Evolutionary conservation across 2,888 invertebrate species (phyloP).

Genomic region (Oscheius sp.): DNA sequence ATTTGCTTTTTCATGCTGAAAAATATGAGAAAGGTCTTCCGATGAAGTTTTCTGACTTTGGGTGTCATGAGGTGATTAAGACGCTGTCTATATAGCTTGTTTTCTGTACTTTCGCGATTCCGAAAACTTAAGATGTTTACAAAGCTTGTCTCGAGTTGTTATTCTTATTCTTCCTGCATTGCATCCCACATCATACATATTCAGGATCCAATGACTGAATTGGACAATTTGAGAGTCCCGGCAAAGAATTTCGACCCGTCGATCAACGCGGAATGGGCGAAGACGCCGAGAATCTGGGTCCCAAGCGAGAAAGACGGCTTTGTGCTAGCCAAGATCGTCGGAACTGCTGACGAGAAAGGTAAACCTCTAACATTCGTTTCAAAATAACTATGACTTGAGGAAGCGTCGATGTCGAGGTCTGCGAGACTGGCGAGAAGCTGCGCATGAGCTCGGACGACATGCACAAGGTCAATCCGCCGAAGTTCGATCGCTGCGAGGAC

Average conservation of each 20-base stretch:
- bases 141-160: too few species aligned
- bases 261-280: constrained; percentile 98
- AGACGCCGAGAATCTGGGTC: constrained; percentile 97
- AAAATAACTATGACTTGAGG: constrained; percentile 21
- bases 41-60: too few species aligned
- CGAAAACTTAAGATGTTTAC: too few species aligned
- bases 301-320: constrained; percentile 88
- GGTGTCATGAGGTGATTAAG: too few species aligned
- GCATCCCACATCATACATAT: too few species aligned
- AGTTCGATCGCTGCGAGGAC: constrained; percentile 99
- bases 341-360: constrained; percentile 87
- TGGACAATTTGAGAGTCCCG: background rate
- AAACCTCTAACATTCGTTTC: background rate
- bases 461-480: constrained; percentile 89
- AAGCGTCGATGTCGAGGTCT: constrained; percentile 86
- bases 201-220: background rate
- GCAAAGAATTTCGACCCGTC: constrained; percentile 81
- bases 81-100: too few species aligned
- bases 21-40: too few species aligned
- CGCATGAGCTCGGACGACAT: constrained; percentile 78
- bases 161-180: too few species aligned
- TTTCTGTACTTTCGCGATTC: too few species aligned
- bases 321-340: constrained; percentile 93
- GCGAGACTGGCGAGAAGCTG: constrained; percentile 83
- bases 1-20: too few species aligned